Evolutionary conservation across 2,888 invertebrate species (phyloP), one percentile per base, ranked within the genome.

Genomic region (Sussaba pulchella): DNA sequence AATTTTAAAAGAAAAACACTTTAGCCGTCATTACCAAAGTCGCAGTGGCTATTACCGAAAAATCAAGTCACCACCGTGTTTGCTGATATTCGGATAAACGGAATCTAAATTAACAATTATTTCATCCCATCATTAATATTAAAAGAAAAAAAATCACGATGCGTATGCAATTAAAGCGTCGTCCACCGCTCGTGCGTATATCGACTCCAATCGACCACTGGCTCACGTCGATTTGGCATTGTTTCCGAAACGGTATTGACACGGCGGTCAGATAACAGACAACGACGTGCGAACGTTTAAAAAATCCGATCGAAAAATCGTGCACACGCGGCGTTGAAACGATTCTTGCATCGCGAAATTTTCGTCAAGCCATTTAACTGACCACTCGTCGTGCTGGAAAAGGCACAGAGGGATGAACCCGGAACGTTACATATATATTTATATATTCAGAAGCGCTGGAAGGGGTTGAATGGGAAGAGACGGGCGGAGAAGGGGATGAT

Each of bases 201-300:
- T 21, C 12, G 50, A 52, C 10, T 52, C 82, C 76, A 78, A 77
- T 83, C 78, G 80, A 82, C 71, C 78, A 24, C n/a, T n/a, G n/a
- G 64, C 57, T 76, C 61, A 66, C 69, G 41, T 77, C 39, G 76
- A 79, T 63, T 66, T 12, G 9, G 19, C 57, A 50, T 67, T 61
- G 67, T 67, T 67, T 47, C 47, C 70, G 77, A 77, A 72, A 61
- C 50, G 47, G 50, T 43, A 45, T 63, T 67, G 31, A 57, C 12
- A 54, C 24, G n/a, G 47, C 43, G 14, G 1, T 8, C 17, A 17
- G 4, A 5, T 24, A 54, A 54, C 26, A 26, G 14, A 24, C 12
- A n/a, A n/a, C 24, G 19, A 52, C 52, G 52, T 76, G 26, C 21
- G 24, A 70, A 24, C 39, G 14, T 39, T 64, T 57, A 14, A 21